Evolutionary conservation across 2,113 vertebrate species (phyloP), one percentile per base, ranked within the genome.

Genomic region (Corythornis vintsioides): DNA sequence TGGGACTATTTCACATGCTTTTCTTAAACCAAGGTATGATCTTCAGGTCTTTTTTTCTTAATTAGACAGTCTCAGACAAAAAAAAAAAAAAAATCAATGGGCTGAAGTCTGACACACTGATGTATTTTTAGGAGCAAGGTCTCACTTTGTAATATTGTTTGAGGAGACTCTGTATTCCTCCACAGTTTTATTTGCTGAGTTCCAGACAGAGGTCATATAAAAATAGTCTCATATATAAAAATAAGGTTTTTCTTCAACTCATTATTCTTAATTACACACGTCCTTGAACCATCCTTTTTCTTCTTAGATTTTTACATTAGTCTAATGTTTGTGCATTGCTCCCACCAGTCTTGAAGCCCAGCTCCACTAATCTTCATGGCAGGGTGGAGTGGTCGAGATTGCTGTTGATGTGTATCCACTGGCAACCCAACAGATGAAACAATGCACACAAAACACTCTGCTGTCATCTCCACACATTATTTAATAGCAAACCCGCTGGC

Each of bases 391-490:
- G 1, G 74, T n/a, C 43, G 63, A 87, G 80, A 87, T 28, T 91
- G 84, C 52, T 63, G 7, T 63, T 87, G 76, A 45, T 88, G 63
- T 82, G 74, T 76, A 55, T 85, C 60, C 64, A n/a, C 71, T 91
- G 94, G 92, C 91, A 96, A 86, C 45, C 78, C 79, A 92, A 90
- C 84, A 91, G 67, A 73, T 21, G 52, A 59, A 96, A 73, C 67
- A 89, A 83, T 79, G 66, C 42, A 42, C 42, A 55, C 59, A 33
- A 59, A 83, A 28, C 28, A 3, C 48, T 63, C 28, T 0, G 0
- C 63, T 92, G 80, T 47, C 2, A 0, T 38, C 71, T 79, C 57
- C 59, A 76, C 2, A 3, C 52, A 21, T 84, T 66, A 92, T 59
- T 91, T 93, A 86, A 78, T 89, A 95, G 84, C 52, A 8, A 85